Evolutionary conservation across 1,140 invertebrate genomes (phyloP), one percentile per base, ranked within the genome.

Genomic region (Melipona quadrifasciata): DNA sequence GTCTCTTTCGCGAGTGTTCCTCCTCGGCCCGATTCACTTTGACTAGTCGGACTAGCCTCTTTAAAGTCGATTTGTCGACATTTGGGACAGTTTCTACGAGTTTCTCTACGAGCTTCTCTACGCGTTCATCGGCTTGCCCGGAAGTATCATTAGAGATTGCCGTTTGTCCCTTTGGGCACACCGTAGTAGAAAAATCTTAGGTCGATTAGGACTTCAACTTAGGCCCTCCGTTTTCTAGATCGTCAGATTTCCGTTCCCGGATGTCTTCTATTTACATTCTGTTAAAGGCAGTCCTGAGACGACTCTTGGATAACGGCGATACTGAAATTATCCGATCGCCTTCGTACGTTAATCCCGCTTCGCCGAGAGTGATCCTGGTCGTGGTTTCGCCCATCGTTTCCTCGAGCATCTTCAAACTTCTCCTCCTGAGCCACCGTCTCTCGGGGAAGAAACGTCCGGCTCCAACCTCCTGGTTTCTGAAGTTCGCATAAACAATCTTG

Each of bases 401-500:
- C 64, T 53, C 57, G 21, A 53, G 64, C 76, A 67, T 79, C 64
- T 78, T 47, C 27, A 1, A 27, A 21, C 17, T 14, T 61, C 24
- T 61, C 24, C n/a, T 17, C 17, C 27, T 19, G 27, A 67, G 17
- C 17, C 31, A 31, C 24, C 61, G 76, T 10, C 12, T 3, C 47
- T 39, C 34, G 34, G 34, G 2, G 4, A 39, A 27, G 24, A 53
- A 27, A 53, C 24, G 61, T 31, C 57, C 61, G 19, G 70, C 21
- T 51, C 55, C 14, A 57, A 34, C 53, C 51, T 47, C 39, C 53
- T 21, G 0, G 31, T 1, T n/a, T 39, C 70, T 64, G 51, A 11
- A 8, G 70, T 58, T 47, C 78, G 71, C 55, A 61, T 31, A 80
- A 85, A 39, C 61, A 80, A 81, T 85, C 53, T 67, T 64, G 70